phyloP scores from a whole-genome alignment of 2,113 vertebrate genomes.

The cattle (Bos taurus) region ARS-UCD2.0 NC_037331.1:37335501-37336000 shows the following conservation, averaged over 20 bases:
- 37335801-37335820: not conserved
- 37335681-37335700: not conserved
- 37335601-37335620: not conserved
- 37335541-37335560: not conserved
- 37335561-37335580: not conserved
- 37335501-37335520: not conserved
- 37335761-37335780: not conserved
- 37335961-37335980: not conserved
- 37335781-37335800: not conserved
- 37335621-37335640: not conserved
- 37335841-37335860: not conserved
- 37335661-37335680: not conserved
- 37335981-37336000: not conserved
- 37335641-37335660: not conserved
- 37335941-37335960: not conserved
- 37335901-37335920: not conserved
- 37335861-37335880: not conserved
- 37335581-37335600: not conserved
- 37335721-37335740: not conserved
- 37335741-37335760: not conserved
- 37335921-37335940: not conserved
- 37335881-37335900: not conserved
- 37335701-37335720: not conserved
- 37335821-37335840: not conserved
- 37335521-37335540: not conserved